Evolutionary conservation across 2,888 invertebrate genomes (phyloP).

Genomic region (Polymixis lichenea): DNA sequence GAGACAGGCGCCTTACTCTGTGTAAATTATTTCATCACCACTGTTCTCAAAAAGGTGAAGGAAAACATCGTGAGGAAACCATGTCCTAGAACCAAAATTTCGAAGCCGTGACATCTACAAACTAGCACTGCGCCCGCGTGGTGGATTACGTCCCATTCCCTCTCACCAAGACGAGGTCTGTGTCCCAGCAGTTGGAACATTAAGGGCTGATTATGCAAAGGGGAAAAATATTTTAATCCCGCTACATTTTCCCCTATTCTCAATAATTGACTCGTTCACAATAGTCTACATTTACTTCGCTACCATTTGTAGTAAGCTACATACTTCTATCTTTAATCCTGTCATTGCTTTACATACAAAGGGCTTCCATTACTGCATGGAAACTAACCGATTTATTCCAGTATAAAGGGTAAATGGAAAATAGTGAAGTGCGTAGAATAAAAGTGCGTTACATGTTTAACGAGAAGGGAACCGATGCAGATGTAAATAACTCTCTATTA

Average conservation of each 20-base stretch:
- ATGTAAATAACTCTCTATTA: constrained; percentile 21
- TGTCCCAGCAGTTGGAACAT: too few relatives aligned
- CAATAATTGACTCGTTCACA: constrained; percentile 6
- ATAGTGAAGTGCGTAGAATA: constrained; percentile 30
- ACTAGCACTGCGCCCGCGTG: too few relatives aligned
- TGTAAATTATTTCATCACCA: too few relatives aligned
- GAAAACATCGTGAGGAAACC: too few relatives aligned
- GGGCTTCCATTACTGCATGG: constrained; percentile 44
- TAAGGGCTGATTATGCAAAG: not conserved
- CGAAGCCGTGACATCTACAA: too few relatives aligned
- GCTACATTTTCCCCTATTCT: not conserved
- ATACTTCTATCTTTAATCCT: constrained; percentile 24
- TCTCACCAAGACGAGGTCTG: too few relatives aligned
- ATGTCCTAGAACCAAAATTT: too few relatives aligned
- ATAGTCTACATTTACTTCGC: not conserved
- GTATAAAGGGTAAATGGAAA: constrained; percentile 20
- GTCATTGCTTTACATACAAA: constrained; percentile 31
- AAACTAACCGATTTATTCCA: constrained; percentile 19
- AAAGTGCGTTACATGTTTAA: constrained; percentile 45
- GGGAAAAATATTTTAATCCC: not conserved
- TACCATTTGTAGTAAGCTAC: not conserved
- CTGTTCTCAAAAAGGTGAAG: too few relatives aligned
- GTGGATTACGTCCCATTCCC: too few relatives aligned
- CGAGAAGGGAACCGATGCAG: constrained; percentile 11
- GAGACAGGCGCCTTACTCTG: too few relatives aligned